Base-by-base conservation (phyloP, 2,797 vertebrate genomes). In the Cuniculus paca region DNA sequence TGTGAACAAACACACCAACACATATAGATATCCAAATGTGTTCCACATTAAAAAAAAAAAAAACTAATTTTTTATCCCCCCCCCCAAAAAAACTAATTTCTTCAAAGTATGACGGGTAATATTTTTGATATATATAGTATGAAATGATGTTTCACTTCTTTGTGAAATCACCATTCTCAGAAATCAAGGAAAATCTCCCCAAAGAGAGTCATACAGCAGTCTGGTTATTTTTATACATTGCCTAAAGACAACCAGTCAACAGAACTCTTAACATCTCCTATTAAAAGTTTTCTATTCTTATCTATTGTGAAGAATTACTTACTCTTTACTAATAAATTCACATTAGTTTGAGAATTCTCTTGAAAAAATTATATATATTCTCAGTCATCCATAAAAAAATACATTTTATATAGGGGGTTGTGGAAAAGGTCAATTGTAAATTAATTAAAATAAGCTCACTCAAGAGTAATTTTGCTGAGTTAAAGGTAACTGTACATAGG, bases 341-440 rank as follows among this genome's bases (percentile, higher is more conserved):
- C 58, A 92, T 83, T 5, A 77, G 19, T 60, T 45, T 94, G 61
- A 63, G 31, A 93, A 74, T 54, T 84, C n/a, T 87, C 45, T 28
- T 54, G 77, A 91, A 87, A 48, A 84, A 93, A 82, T 45, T 58
- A 88, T 74, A 58, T 94, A 82, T 72, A 81, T 52, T 77, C 28
- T 88, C n/a, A 20, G 19, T 60, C 42, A 70, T 52, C 34, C 60
- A n/a, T 58, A 90, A 85, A 78, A 77, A 22, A 87, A 56, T 58
- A 36, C 22, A 75, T 34, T 82, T 85, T 74, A 93, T 82, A 78
- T 50, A 88, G 24, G 20, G 65, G 8, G 70, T 58, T 95, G 16
- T 91, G 36, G 61, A 80, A 96, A 82, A 77, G 31, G 6, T 31
- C 39, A 90, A 58, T 61, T 65, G 83, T 7, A 68, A 61, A 79